Conservation (phyloP, 2,888 invertebrate genomes). For the Allolobophora icterica region DNA sequence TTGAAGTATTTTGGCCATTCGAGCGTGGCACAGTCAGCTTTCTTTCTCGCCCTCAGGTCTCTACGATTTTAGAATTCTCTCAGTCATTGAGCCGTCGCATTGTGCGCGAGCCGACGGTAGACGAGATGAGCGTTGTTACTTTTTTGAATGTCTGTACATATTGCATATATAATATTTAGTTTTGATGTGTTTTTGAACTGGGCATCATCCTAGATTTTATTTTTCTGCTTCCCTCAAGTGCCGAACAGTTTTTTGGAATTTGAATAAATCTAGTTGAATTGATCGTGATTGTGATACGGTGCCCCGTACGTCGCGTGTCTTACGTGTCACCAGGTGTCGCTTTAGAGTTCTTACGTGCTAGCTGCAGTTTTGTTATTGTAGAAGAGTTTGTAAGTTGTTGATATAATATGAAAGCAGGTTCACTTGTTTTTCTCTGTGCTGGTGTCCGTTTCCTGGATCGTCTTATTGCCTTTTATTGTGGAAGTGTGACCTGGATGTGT, state of each 20-base stretch:
- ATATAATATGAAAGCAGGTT: background rate
- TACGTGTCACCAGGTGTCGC: background rate
- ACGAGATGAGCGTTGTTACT: background rate
- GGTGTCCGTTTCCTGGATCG: background rate
- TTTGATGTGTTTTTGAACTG: slow-evolving; percentile 22
- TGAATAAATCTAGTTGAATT: background rate
- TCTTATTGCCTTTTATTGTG: background rate
- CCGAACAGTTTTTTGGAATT: background rate
- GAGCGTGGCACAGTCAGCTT: background rate
- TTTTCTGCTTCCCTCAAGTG: slow-evolving; percentile 21
- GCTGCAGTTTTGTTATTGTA: background rate
- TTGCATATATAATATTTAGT: slow-evolving; percentile 6
- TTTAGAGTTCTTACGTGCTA: slow-evolving; percentile 9
- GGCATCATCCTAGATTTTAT: slow-evolving; percentile 6
- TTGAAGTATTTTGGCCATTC: background rate
- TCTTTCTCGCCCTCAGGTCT: slow-evolving; percentile 25
- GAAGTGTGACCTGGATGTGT: too few species aligned
- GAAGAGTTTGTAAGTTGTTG: background rate
- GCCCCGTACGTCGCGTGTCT: background rate
- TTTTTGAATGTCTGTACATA: slow-evolving; percentile 13
- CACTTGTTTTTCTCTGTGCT: background rate
- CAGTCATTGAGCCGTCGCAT: background rate
- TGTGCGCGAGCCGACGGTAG: background rate
- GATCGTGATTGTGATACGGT: background rate
- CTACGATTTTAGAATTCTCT: background rate